Percentiles rank a stretch among this genome's conserved stretches.
Conservation (phyloP, 2,113 vertebrate species). For the Scopus umbretta region DNA sequence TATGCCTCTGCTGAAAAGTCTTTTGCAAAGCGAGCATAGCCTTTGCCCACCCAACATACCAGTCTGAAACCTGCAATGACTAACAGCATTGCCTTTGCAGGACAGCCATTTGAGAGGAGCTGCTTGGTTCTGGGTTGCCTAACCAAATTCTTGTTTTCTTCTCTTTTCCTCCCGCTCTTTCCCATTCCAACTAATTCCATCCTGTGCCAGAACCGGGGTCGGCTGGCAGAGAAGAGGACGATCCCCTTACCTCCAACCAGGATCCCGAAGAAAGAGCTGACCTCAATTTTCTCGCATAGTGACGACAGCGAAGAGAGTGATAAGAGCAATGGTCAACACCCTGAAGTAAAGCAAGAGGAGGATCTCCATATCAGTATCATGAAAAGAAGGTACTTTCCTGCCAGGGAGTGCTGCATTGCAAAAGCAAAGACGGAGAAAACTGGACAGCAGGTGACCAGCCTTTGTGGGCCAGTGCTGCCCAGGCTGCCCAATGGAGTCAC, state of each 20-base stretch:
- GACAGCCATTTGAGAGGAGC: neutral
- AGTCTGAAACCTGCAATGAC: neutral
- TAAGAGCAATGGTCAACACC: constrained; percentile 79
- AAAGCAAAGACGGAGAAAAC: neutral
- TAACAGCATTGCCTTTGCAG: neutral
- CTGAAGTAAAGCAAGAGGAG: constrained; percentile 90
- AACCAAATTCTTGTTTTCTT: neutral
- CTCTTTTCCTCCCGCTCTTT: neutral
- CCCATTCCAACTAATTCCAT: neutral
- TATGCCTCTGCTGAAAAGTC: neutral
- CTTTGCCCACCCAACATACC: neutral
- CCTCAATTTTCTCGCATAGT: constrained; percentile 80
- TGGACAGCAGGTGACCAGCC: neutral
- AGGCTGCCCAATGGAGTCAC: neutral
- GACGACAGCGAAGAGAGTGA: constrained; percentile 89
- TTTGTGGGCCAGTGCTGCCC: neutral
- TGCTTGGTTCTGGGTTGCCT: neutral
- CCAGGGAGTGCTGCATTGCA: neutral
- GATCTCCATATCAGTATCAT: constrained; percentile 89
- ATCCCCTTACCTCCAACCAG: constrained; percentile 84
- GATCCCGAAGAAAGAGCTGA: constrained; percentile 89
- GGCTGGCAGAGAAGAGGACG: constrained; percentile 94
- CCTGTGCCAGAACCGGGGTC: constrained; percentile 87
- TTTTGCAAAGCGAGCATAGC: neutral
- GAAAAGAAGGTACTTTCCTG: constrained; percentile 88